Evolutionary conservation across 2,113 vertebrate species (phyloP).

Genomic region (Dicerorhinus sumatrensis): DNA sequence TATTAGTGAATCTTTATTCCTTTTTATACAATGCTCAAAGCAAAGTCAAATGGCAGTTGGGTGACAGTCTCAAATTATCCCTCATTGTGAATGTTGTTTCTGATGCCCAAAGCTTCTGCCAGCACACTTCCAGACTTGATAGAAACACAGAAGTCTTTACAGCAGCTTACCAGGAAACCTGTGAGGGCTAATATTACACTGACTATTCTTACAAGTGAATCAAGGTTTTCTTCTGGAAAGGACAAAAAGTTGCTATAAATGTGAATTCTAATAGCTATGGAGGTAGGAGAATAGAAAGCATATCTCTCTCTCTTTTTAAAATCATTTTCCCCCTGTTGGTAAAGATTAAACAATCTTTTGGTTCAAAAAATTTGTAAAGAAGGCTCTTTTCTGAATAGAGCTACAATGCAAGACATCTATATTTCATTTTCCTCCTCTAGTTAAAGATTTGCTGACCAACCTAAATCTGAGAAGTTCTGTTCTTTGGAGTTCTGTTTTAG

Average conservation of each 20-base stretch:
- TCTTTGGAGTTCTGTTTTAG: conserved; percentile 28
- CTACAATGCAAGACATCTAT: conserved; percentile 47
- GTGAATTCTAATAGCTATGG: conserved; percentile 67
- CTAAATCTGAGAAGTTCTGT: conserved; percentile 42
- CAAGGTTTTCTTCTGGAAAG: conserved; percentile 60
- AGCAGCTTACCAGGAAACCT: not conserved
- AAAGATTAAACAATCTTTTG: conserved; percentile 72
- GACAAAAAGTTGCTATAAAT: conserved; percentile 68
- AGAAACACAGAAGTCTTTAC: conserved; percentile 6
- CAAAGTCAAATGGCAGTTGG: not conserved
- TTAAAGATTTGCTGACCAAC: conserved; percentile 61
- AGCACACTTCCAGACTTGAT: not conserved
- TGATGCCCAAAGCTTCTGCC: not conserved
- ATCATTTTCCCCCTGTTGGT: conserved; percentile 44
- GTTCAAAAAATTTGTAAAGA: conserved; percentile 56
- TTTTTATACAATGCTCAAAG: not conserved
- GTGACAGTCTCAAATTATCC: not conserved
- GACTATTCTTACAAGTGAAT: conserved; percentile 54
- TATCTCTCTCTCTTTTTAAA: conserved; percentile 54
- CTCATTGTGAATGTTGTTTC: not conserved
- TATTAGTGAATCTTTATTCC: not conserved
- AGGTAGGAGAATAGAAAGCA: not conserved
- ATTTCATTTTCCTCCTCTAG: conserved; percentile 61
- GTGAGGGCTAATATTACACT: not conserved
- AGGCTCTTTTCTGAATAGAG: conserved; percentile 22